These are phyloP conservation scores for Synergus umbraculus DNA, from an alignment of 2,888 invertebrate species.

Conservation along the genomic window DNA sequence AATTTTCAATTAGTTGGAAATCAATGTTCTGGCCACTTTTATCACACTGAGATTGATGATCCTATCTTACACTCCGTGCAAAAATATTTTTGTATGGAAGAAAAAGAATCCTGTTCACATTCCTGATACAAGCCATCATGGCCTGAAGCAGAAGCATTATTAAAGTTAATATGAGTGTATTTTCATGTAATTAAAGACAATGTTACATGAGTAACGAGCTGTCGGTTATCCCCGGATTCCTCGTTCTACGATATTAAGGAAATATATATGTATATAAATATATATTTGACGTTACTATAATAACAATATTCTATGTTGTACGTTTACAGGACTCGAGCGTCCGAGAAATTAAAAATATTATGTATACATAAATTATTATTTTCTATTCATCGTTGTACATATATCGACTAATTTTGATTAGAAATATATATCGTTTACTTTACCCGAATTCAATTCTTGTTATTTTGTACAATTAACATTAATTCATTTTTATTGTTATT, in stretches of 20 bases:
- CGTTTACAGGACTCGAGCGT: too few relatives aligned
- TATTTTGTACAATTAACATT: not conserved
- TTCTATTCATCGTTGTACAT: not conserved
- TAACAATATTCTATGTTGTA: not conserved
- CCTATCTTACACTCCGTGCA: conserved; percentile 67
- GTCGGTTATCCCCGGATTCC: conserved; percentile 57
- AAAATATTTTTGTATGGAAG: conserved; percentile 71
- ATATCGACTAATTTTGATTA: conserved; percentile 1
- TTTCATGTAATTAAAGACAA: conserved; percentile 69
- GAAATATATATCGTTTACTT: not conserved
- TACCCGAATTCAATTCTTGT: not conserved
- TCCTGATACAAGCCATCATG: conserved; percentile 69
- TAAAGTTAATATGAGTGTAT: conserved; percentile 70
- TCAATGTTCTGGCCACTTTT: not conserved
- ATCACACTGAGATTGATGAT: conserved; percentile 46
- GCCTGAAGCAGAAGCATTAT: conserved; percentile 69
- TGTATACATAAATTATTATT: not conserved
- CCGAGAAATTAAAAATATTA: too few relatives aligned
- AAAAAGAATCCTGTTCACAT: conserved; percentile 65
- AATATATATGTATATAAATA: conserved; percentile 14
- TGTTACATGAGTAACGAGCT: conserved; percentile 60
- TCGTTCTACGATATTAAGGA: not conserved
- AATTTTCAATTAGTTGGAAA: not conserved
- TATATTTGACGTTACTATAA: conserved; percentile 13
- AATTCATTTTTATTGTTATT: too few relatives aligned